Percentiles rank a stretch among this genome's conserved stretches.
These are phyloP conservation scores for Chrysolina americana DNA, from an alignment of 2,888 invertebrate species.

Conservation along the genomic window DNA sequence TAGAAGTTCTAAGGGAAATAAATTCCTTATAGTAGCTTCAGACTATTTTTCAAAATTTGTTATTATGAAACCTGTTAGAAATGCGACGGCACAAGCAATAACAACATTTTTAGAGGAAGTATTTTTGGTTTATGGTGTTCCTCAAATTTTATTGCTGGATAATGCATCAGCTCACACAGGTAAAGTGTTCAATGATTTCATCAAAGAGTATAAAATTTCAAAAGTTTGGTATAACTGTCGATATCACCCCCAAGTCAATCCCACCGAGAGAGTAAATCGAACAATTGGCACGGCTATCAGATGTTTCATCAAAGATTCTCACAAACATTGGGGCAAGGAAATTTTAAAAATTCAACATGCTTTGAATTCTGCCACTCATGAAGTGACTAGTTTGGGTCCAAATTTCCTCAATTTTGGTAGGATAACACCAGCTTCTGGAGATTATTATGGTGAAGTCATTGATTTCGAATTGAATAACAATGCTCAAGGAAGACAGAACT, in stretches of 20 bases:
- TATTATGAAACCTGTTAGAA: background rate
- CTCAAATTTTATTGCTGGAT: constrained; percentile 42
- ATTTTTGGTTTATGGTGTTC: constrained; percentile 38
- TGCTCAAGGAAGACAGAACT: background rate
- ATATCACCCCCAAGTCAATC: constrained; percentile 15
- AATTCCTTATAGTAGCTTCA: background rate
- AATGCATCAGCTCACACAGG: constrained; percentile 42
- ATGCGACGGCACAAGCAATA: constrained; percentile 20
- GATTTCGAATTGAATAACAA: constrained; percentile 10
- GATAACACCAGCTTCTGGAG: background rate
- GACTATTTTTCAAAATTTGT: constrained; percentile 33
- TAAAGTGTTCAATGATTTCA: constrained; percentile 28
- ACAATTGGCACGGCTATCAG: constrained; percentile 14
- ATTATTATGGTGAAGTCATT: background rate
- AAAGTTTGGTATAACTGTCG: constrained; percentile 12
- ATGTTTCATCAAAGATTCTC: constrained; percentile 6
- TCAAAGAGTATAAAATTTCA: background rate
- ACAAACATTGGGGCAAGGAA: constrained; percentile 15
- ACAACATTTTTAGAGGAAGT: constrained; percentile 31
- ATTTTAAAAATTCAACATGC: constrained; percentile 10
- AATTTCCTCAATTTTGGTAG: background rate
- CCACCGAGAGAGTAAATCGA: constrained; percentile 6
- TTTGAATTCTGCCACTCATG: constrained; percentile 12
- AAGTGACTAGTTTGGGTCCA: background rate
- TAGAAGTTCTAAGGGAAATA: constrained; percentile 1